Evolutionary conservation across 53 echinoderm and acorn worm genomes (phyloP).

Genomic region (Echinarachnius parma): DNA sequence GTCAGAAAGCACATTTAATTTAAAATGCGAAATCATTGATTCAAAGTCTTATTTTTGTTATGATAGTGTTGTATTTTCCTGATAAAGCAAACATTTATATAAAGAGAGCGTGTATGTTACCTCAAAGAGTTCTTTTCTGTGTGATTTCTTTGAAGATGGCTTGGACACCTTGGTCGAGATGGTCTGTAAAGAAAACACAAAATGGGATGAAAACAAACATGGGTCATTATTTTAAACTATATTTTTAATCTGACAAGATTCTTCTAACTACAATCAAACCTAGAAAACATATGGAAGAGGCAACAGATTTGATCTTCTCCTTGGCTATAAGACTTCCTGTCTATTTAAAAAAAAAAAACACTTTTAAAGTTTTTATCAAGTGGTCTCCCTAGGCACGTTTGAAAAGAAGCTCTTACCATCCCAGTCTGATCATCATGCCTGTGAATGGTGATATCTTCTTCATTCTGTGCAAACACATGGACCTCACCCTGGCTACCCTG

Average conservation of each 20-base stretch:
- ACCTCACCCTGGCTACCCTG: slow-evolving; percentile 85
- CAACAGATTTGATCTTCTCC: background rate
- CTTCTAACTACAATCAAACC: background rate
- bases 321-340: too few relatives aligned
- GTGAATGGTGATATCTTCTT: slow-evolving; percentile 92
- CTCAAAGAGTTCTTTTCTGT: slow-evolving; percentile 17
- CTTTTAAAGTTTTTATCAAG: too few relatives aligned
- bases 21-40: too few relatives aligned
- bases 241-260: background rate
- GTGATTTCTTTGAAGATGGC: slow-evolving; percentile 3
- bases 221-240: background rate
- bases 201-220: background rate
- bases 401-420: slow-evolving; percentile 72
- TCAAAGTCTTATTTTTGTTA: too few relatives aligned
- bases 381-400: too few relatives aligned
- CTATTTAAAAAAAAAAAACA: too few relatives aligned
- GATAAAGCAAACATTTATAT: too few relatives aligned
- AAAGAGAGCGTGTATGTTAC: too few relatives aligned
- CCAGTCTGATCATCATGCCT: slow-evolving; percentile 72
- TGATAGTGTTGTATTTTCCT: too few relatives aligned
- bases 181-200: slow-evolving; percentile 12
- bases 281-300: background rate
- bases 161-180: slow-evolving; percentile 24
- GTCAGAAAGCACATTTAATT: too few relatives aligned
- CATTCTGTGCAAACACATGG: slow-evolving; percentile 85